Base-by-base conservation (phyloP, 53 echinoderm and acorn worm species). In the Arbacia lixula region DNA sequence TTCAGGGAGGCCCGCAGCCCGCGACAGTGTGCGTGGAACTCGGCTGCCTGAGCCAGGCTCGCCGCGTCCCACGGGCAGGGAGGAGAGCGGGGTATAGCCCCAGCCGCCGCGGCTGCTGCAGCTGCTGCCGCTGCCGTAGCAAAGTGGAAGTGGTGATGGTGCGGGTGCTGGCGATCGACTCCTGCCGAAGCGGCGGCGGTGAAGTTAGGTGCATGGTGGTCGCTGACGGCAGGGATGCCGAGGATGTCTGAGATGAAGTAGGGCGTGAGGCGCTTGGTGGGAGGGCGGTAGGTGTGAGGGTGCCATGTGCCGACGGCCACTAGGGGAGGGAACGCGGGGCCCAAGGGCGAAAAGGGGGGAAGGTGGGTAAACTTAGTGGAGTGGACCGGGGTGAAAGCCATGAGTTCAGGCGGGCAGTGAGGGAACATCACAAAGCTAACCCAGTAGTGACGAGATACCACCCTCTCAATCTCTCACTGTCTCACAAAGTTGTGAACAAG, bases 251-350 rank as follows among this genome's bases (percentile, higher is more conserved):
- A 88, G 16, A 99, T 94, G 68, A 88, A 95, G 72, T 94, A 95
- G 19, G 99, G 99, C 29, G 99, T 99, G 0, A 89, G 94, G 5
- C 94, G 88, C 69, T 98, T 99, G 25, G 88, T 80, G 1, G 87
- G 81, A n/a, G 90, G 90, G n/a, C 94, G 86, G 91, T 99, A 99
- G 60, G 87, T 95, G 43, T 99, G 99, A 4, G 99, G 99, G 31
- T 99, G 99, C 99, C 99, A 99, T 32, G 99, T 99, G 19, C 99
- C 99, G 16, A 99, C 89, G 0, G 99, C 94, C 56, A 94, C 92
- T 21, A 95, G 67, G 3, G 92, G 90, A 12, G 99, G 99, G 43
- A 92, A 86, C 49, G 89, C 85, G 0, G 92, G 83, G 33, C 90
- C 64, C 0, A 85, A 82, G 8, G 88, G 65, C 4, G 90, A 85